A percentile compares a stretch with the other conserved stretches of the same genome.
phyloP scores from a whole-genome alignment of 1,140 invertebrate genomes.

The Archivesica marissinica region DNA sequence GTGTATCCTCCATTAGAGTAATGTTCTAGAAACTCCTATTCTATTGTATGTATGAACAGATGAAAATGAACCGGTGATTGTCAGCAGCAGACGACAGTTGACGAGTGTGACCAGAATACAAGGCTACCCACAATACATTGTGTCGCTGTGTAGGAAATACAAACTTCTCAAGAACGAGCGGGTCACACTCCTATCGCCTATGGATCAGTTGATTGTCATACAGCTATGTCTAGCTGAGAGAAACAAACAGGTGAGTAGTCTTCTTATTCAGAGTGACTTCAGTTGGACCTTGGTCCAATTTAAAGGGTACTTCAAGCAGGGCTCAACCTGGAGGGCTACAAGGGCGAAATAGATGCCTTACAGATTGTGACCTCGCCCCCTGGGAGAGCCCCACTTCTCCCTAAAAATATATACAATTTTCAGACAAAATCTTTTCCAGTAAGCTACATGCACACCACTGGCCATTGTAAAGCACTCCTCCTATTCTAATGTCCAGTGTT shows the following conservation, averaged over 20 bases:
- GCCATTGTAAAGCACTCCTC: no score
- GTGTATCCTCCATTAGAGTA: background rate
- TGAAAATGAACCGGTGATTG: background rate
- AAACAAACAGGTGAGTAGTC: slow-evolving; percentile 70
- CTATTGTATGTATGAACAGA: background rate
- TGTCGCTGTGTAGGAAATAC: slow-evolving; percentile 66
- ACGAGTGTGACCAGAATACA: background rate
- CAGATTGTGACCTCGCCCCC: background rate
- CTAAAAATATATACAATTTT: no score
- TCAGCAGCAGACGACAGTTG: slow-evolving; percentile 38
- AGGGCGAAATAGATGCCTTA: no score
- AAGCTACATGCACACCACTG: no score
- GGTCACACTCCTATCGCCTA: slow-evolving; percentile 66
- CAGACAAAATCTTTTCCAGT: no score
- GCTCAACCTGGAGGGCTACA: no score
- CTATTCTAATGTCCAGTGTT: no score
- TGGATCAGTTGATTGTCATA: slow-evolving; percentile 73
- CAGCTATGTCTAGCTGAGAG: slow-evolving; percentile 74
- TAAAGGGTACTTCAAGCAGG: no score
- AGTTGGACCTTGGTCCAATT: background rate
- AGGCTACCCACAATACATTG: slow-evolving; percentile 59
- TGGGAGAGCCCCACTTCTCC: background rate
- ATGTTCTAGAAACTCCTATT: background rate
- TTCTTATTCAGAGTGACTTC: background rate
- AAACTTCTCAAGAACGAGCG: slow-evolving; percentile 70